These are phyloP conservation scores for Caenorhabditis imperialis DNA, from an alignment of 2,888 invertebrate species.

Conservation along the genomic window DNA sequence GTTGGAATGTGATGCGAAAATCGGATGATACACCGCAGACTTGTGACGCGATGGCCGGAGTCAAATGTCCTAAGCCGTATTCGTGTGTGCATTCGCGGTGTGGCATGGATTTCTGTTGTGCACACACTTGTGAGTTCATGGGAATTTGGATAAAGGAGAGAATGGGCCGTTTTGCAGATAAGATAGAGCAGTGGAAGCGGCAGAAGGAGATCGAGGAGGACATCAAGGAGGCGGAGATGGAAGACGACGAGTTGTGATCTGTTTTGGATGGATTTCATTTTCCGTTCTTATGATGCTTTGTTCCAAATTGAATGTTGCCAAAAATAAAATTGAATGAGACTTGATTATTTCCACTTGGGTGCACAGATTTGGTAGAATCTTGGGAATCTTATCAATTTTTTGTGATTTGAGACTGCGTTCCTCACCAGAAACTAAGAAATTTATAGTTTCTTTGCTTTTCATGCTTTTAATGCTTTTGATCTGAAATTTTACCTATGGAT, in stretches of 20 bases:
- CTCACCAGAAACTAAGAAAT: too few species aligned
- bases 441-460: too few species aligned
- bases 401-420: too few species aligned
- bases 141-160: background rate
- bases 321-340: too few species aligned
- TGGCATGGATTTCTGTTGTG: slow-evolving; percentile 73
- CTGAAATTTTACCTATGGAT: too few species aligned
- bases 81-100: slow-evolving; percentile 72
- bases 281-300: too few species aligned
- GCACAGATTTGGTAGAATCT: too few species aligned
- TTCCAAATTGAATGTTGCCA: too few species aligned
- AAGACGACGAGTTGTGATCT: slow-evolving; percentile 47
- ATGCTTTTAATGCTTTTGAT: too few species aligned
- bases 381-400: too few species aligned
- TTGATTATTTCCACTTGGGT: too few species aligned
- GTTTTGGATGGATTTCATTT: too few species aligned
- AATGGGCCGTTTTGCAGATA: slow-evolving; percentile 21
- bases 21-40: slow-evolving; percentile 67
- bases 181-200: slow-evolving; percentile 45
- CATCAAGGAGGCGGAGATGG: slow-evolving; percentile 47
- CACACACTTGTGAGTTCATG: slow-evolving; percentile 62
- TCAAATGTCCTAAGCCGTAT: slow-evolving; percentile 72
- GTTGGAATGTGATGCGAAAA: slow-evolving; percentile 67
- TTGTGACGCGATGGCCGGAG: slow-evolving; percentile 66
- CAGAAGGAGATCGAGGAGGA: slow-evolving; percentile 53